Evolutionary conservation across 2,888 invertebrate species (phyloP).

Genomic region (Tetrapedia diversipes): DNA sequence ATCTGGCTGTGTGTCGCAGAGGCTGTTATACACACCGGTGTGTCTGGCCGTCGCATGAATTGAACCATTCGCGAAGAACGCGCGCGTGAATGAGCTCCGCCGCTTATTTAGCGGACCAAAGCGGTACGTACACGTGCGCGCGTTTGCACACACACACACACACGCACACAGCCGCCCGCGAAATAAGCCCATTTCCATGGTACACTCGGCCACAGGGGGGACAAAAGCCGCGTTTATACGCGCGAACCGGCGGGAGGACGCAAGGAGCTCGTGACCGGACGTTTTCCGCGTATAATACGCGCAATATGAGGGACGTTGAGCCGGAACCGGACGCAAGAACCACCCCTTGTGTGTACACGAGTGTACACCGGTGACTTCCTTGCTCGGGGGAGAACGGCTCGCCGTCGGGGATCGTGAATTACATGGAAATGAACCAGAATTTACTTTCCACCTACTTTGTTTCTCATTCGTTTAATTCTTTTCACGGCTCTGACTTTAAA

Average conservation of each 20-base stretch:
- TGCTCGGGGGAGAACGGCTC: background rate
- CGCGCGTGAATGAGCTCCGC: constrained; percentile 44
- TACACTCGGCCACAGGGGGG: constrained; percentile 55
- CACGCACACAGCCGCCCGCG: too few relatives aligned
- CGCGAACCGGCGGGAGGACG: constrained; percentile 53
- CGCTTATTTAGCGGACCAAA: constrained; percentile 58
- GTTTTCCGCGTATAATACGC: constrained; percentile 44
- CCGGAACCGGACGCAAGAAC: constrained; percentile 30
- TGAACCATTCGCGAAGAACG: constrained; percentile 31
- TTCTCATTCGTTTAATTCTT: too few relatives aligned
- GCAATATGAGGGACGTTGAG: constrained; percentile 55
- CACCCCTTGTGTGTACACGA: background rate
- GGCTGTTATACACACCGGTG: background rate
- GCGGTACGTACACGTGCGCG: constrained; percentile 34
- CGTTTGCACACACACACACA: constrained; percentile 37
- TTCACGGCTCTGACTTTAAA: too few relatives aligned
- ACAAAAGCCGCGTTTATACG: constrained; percentile 65
- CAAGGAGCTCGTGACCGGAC: constrained; percentile 58
- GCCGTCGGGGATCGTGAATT: constrained; percentile 24
- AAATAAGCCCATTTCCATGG: constrained; percentile 66
- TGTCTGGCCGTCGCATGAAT: constrained; percentile 7
- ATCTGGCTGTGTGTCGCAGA: background rate
- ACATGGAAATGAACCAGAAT: background rate
- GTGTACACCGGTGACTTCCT: background rate
- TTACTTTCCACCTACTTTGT: too few relatives aligned